Base-by-base conservation (phyloP, 2,113 vertebrate species). In the Elephantulus edwardii region DNA sequence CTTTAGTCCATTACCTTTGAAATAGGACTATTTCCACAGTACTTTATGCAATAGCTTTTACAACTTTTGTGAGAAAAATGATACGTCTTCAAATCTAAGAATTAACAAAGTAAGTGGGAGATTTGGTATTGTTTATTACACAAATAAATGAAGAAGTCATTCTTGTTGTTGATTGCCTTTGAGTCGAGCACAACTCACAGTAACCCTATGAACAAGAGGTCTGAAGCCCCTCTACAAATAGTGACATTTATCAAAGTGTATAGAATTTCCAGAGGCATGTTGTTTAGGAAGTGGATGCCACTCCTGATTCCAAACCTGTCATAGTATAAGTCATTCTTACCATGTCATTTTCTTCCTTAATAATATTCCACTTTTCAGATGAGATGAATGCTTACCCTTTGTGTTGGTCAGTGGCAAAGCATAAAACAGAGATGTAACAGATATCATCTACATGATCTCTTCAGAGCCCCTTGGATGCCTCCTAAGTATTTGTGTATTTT, bases 31-130 rank as follows among this genome's bases (percentile, higher is more conserved):
- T n/a, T 64, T 16, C 16, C 3, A 22, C 50, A 76, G 19, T 2
- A 52, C 62, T 79, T 56, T 66, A 72, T 60, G 30, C 52, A 90
- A 92, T 9, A 11, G 14, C 5, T 44, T 30, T 54, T 66, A 79
- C n/a, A 8, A 88, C 28, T 56, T 58, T 68, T 62, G 66, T 72
- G 48, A 38, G 54, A 62, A 86, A 80, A 80, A 48, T 12, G 1
- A 48, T 60, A 84, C 35, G 46, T 90, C 87, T 85, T 90, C 80
- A 85, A 74, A 77, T 77, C 16, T 22, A 84, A 84, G 68, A 13
- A 50, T 85, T 87, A 56, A 5, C 22, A 60, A 48, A 52, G 17
- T 52, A 11, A 80, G n/a, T 86, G 42, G 54, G 10, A 20, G 22
- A 46, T 52, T 58, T 6, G n/a, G n/a, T n/a, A n/a, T n/a, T n/a